Conservation (phyloP, 2,113 vertebrate genomes). For the Vulpes vulpes region DNA sequence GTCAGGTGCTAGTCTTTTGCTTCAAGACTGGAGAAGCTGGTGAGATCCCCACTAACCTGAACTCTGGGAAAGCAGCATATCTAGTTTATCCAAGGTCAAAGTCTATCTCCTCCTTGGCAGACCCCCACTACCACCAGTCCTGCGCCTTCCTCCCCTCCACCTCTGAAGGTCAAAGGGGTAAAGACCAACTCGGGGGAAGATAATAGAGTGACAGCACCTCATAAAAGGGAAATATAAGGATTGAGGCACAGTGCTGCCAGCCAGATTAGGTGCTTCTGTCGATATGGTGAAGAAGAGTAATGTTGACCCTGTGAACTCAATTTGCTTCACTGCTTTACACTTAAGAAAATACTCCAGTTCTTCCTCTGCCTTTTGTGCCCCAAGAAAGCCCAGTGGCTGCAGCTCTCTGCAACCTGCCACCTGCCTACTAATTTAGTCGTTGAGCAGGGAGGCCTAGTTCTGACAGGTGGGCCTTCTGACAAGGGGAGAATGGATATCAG, state of each 20-base stretch:
- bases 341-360: conserved; percentile 78
- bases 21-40: neutral
- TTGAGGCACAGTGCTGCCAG: conserved; percentile 54
- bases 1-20: neutral
- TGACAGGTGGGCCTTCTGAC: conserved; percentile 72
- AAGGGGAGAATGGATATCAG: conserved; percentile 70
- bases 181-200: conserved; percentile 86
- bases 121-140: neutral
- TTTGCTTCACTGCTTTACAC: conserved; percentile 85
- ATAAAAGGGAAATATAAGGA: conserved; percentile 84
- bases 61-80: neutral
- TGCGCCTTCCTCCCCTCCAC: conserved; percentile 64
- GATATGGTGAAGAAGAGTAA: conserved; percentile 75
- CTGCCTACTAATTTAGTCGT: conserved; percentile 73
- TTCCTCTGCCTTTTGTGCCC: conserved; percentile 58
- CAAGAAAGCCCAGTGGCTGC: conserved; percentile 55
- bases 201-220: conserved; percentile 87
- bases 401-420: neutral
- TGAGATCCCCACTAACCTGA: neutral
- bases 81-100: conserved; percentile 47
- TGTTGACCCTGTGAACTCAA: conserved; percentile 88
- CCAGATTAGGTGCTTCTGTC: conserved; percentile 81
- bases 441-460: conserved; percentile 20
- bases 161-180: conserved; percentile 87
- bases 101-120: neutral